Base-by-base conservation (phyloP, 2,797 vertebrate genomes). In the Amniataba percoides region DNA sequence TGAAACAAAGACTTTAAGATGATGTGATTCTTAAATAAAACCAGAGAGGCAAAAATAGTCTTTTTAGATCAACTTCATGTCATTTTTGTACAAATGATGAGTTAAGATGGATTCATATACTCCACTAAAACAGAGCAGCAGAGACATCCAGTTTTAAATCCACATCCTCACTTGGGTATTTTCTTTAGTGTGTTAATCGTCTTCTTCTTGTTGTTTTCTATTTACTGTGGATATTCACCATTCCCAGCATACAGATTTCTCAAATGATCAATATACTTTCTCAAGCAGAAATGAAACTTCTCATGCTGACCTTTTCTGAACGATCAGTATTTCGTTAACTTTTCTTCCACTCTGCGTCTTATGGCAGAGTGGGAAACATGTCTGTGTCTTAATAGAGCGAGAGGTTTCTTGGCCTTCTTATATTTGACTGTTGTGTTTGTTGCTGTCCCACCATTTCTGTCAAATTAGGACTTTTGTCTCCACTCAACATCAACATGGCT, bases 1-100 rank as follows among this genome's bases (percentile, higher is more conserved):
- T 42, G 62, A 75, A 74, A 72, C 13, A 55, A 68, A 81, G 69
- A 60, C 68, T 71, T 59, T 15, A 27, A 34, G 46, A 68, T 57
- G 39, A 43, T 71, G 25, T 40, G 34, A 48, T 39, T 45, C n/a
- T 13, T 27, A 40, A 60, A 67, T 45, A 27, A 12, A 70, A 71
- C 73, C 52, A 51, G 0, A 21, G 14, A 19, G 36, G 1, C 10
- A 25, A 23, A 67, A n/a, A 61, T 0, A 1, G 12, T 7, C 4
- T 34, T 52, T 77, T 31, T 19, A 7, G 21, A 45, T 45, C 1
- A 2, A 10, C 0, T 10, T 19, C 10, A 39, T 13, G 0, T 2
- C 18, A 19, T 31, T 25, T 62, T 25, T 34, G 11, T 0, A 39
- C 14, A 27, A n/a, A 40, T 61, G 3, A 23, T 23, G 5, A 23